A percentile compares a stretch with the other conserved stretches of the same genome.
These are phyloP conservation scores for Silurus meridionalis DNA, from an alignment of 2,113 vertebrate species.

Conservation along the genomic window DNA sequence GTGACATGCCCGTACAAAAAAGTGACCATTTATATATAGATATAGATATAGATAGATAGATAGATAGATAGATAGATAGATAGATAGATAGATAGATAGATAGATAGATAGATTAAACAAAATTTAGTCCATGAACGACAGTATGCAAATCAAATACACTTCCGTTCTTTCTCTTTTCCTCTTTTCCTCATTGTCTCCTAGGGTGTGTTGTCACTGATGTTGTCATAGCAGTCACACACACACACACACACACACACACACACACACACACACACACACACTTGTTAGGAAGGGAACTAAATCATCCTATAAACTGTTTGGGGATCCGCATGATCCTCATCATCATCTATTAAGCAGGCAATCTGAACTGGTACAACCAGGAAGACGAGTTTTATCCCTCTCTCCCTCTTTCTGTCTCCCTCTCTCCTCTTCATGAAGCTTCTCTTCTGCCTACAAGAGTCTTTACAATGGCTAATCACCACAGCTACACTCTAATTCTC, in stretches of 20 bases:
- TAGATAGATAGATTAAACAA: background rate
- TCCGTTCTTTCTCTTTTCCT: conserved; percentile 8
- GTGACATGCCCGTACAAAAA: background rate
- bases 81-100: too few species aligned
- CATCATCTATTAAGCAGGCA: conserved; percentile 19
- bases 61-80: too few species aligned
- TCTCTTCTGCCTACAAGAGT: conserved; percentile 25
- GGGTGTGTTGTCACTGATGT: background rate
- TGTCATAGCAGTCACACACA: conserved; percentile 36
- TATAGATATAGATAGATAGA: background rate
- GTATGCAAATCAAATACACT: background rate
- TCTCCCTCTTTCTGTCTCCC: background rate
- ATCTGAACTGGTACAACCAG: conserved; percentile 31
- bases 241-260: conserved; percentile 50
- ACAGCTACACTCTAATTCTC: conserved; percentile 40
- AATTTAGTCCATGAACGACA: background rate
- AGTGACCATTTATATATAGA: too few species aligned
- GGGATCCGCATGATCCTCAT: conserved; percentile 27
- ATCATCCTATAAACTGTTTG: conserved; percentile 61
- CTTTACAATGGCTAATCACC: conserved; percentile 39
- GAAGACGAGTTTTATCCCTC: conserved; percentile 5
- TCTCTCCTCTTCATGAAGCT: conserved; percentile 3
- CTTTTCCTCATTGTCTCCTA: conserved; percentile 44
- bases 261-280: conserved; percentile 50
- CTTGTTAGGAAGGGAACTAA: conserved; percentile 69